These are phyloP conservation scores for Tragulus kanchil DNA, from an alignment of 2,113 vertebrate genomes.

Conservation along the genomic window DNA sequence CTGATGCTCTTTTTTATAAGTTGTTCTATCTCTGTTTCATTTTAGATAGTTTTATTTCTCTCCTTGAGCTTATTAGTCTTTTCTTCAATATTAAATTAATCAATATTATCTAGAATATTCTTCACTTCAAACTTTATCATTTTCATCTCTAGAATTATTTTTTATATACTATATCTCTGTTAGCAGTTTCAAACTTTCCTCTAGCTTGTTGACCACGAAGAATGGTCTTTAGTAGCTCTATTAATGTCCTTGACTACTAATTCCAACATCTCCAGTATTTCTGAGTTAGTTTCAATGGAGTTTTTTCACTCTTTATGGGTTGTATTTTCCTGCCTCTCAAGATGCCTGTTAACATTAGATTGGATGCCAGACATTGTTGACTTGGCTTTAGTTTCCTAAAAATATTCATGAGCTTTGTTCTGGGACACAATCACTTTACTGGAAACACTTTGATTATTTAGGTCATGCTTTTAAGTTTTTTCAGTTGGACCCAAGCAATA, in stretches of 20 bases:
- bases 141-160: neutral
- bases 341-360: neutral
- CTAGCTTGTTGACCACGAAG: neutral
- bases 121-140: neutral
- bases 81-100: conserved; percentile 1
- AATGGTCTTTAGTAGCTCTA: neutral
- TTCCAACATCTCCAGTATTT: neutral
- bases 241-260: neutral
- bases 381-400: conserved; percentile 44
- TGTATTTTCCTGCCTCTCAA: neutral
- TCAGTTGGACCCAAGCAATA: neutral
- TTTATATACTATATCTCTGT: neutral
- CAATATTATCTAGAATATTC: neutral
- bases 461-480: neutral
- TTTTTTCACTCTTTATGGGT: neutral
- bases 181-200: neutral
- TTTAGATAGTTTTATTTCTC: neutral
- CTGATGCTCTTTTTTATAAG: neutral
- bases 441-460: neutral
- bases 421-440: neutral
- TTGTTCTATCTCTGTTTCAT: neutral
- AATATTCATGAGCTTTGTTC: neutral
- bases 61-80: neutral
- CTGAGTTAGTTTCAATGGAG: neutral
- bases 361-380: neutral